phyloP scores from a whole-genome alignment of 2,113 vertebrate genomes.

The Malurus alboscapulatus region DNA sequence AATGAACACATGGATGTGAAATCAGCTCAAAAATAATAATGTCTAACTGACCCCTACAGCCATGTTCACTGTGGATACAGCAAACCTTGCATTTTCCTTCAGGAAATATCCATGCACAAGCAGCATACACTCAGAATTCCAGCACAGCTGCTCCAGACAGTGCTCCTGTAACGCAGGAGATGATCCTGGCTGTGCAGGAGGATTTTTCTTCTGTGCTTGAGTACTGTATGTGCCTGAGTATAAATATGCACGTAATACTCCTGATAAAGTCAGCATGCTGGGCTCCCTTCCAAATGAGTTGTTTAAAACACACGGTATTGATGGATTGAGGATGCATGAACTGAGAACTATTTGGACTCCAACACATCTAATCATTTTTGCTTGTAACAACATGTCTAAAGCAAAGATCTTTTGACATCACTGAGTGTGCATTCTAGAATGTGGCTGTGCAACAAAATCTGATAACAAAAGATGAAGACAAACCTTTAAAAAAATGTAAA shows the following conservation, averaged over 20 bases:
- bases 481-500: not conserved
- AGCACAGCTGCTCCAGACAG: not conserved
- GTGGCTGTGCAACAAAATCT: not conserved
- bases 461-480: not conserved
- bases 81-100: not conserved
- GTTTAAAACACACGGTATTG: constrained; percentile 27
- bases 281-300: constrained; percentile 21
- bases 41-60: not conserved
- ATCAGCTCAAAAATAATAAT: not conserved
- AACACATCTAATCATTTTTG: not conserved
- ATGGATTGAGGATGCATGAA: constrained; percentile 27
- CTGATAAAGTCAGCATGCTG: constrained; percentile 44
- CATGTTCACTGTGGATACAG: not conserved
- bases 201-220: constrained; percentile 3
- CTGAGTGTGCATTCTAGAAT: not conserved
- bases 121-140: not conserved
- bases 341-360: not conserved
- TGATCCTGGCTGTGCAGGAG: not conserved
- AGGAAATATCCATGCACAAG: not conserved
- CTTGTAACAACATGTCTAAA: constrained; percentile 3
- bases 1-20: not conserved
- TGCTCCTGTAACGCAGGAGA: not conserved
- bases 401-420: not conserved
- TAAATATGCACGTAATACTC: constrained; percentile 18
- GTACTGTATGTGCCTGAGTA: constrained; percentile 31